Evolutionary conservation across 2,888 invertebrate genomes (phyloP), one percentile per base, ranked within the genome.

Genomic region (Mechanitis messenoides): DNA sequence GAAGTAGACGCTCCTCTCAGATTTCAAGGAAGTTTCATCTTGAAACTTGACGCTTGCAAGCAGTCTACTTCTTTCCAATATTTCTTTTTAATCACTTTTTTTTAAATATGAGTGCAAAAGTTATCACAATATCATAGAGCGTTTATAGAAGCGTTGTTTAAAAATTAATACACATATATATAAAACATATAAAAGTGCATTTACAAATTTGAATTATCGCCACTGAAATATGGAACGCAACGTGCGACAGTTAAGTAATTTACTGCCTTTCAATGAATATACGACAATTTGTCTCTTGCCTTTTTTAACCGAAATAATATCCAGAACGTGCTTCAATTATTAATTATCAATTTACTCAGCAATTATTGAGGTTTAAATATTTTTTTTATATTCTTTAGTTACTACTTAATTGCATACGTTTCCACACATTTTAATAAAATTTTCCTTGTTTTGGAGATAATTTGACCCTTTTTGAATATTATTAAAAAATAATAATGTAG

Each of bases 221-320:
- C 31, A 53, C 33, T 33, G 20, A 46, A 45, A 46, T 33, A 33
- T 53, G 42, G 12, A 42, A 45, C 59, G 59, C 54, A 55, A 46
- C 46, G 59, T 28, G 47, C 28, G 47, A 50, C 59, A 54, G 54
- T 55, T 59, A 58, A 61, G 58, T 61, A 58, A 61, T 61, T 61
- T 58, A 61, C 54, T 47, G 58, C 20, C 55, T 46, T 47, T 55
- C 61, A 58, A 58, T 58, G 55, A 62, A 53, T 56, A 59, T 58
- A 45, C 31, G 59, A 38, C 50, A 59, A 62, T 53, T 62, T 54
- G 56, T 53, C 53, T 56, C 53, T 45, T 53, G 59, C 56, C 53
- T 62, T 59, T 62, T 62, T 55, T 54, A 50, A 42, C 31, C 59
- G 46, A 59, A 59, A 56, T 57, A 59, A 58, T 65, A 57, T 53